Percentiles rank a stretch among this genome's conserved stretches.
Conservation (phyloP, 2,888 invertebrate genomes). For the Andricus curvator region DNA sequence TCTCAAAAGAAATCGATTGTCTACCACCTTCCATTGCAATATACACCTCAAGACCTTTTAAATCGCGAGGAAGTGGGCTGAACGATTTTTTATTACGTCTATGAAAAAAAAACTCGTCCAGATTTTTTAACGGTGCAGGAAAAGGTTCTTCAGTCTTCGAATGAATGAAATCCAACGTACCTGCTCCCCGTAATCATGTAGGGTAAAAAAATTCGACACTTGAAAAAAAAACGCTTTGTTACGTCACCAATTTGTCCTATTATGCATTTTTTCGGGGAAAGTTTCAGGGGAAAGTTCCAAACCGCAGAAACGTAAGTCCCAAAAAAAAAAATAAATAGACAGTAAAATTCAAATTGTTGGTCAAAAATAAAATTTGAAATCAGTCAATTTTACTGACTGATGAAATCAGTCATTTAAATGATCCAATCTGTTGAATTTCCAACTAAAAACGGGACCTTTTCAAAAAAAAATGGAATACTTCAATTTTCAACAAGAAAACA, state of each 20-base stretch:
- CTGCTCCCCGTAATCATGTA: not conserved
- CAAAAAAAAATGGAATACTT: no score
- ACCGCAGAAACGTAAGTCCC: no score
- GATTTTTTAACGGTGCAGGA: constrained; percentile 19
- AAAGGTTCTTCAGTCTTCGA: constrained; percentile 12
- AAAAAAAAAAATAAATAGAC: no score
- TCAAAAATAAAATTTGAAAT: no score
- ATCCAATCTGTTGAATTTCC: no score
- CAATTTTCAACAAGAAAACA: no score
- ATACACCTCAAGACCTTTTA: constrained; percentile 27
- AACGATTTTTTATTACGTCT: constrained; percentile 25
- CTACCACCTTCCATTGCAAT: constrained; percentile 23
- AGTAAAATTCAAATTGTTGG: no score
- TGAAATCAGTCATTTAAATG: no score
- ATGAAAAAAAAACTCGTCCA: constrained; percentile 13
- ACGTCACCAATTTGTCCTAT: not conserved
- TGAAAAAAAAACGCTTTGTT: constrained; percentile 13
- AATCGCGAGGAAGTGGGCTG: constrained; percentile 40
- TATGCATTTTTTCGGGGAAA: no score
- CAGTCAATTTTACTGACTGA: no score
- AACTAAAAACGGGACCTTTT: no score
- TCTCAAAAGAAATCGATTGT: constrained; percentile 30
- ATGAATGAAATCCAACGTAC: constrained; percentile 35
- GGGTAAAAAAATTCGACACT: not conserved
- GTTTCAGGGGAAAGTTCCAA: no score